Evolutionary conservation across 2,113 vertebrate species (phyloP), one percentile per base, ranked within the genome.

Genomic region (Megatriorchis doriae): DNA sequence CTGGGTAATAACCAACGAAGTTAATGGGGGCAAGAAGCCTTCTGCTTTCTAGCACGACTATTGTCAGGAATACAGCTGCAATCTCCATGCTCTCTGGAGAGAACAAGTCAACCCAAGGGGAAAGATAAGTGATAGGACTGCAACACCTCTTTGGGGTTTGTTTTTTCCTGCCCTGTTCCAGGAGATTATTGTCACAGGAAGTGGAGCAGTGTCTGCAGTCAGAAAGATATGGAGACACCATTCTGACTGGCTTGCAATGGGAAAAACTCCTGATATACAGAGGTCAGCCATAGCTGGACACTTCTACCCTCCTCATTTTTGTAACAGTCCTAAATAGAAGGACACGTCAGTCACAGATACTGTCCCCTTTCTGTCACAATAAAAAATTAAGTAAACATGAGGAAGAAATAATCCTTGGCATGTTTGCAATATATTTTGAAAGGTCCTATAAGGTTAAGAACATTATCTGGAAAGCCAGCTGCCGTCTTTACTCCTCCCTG

Each of bases 381-480:
- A 58, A 81, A 91, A 90, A 71, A 45, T 72, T 18, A 70, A 94
- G 68, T 78, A 94, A 91, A 88, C 59, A 42, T 22, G 36, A 42
- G 66, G 78, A 94, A 92, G 16, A 74, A 93, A 56, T 90, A 52
- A 80, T 61, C 52, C 13, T 75, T 72, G 42, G 11, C 43, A 82
- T 17, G 40, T 56, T 90, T 86, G 53, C 29, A 68, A 15, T 87
- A 14, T 47, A 79, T 86, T 90, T 96, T 45, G 56, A 88, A 90
- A 90, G 85, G 91, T 95, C 80, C 34, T 79, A 6, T 89, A 84
- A 96, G 94, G 95, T 94, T 93, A 97, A 67, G 72, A 77, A 55
- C 50, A 21, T 94, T 97, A 97, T 97, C 97, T 96, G 73, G 73
- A 88, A 88, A 91, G 42, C 85, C 97, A 97, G 95, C 73, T 95